phyloP scores from a whole-genome alignment of 2,888 invertebrate genomes.

The Lasioglossum morio region DNA sequence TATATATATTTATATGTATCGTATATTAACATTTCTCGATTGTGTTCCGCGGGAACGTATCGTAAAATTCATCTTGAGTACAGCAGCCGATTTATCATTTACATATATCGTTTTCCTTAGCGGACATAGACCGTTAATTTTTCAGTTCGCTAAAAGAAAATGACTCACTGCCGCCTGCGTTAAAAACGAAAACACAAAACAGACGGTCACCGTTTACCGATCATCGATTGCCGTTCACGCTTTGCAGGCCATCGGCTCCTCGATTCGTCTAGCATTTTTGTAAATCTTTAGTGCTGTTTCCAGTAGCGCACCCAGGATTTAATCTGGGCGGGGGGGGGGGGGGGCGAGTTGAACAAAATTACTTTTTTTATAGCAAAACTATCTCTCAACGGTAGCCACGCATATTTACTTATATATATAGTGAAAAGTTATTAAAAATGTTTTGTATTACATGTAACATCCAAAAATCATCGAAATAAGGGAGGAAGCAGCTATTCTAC shows the following conservation, averaged over 20 bases:
- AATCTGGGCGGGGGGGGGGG: no score
- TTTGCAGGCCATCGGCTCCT: neutral
- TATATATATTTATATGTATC: neutral
- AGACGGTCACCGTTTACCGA: neutral
- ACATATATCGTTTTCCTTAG: constrained; percentile 69
- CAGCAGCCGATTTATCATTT: constrained; percentile 77
- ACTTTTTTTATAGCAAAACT: no score
- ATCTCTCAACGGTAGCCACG: no score
- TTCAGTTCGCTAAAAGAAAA: constrained; percentile 63
- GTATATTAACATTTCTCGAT: constrained; percentile 82
- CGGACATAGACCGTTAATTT: constrained; percentile 82
- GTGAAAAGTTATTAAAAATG: no score
- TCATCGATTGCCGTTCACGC: neutral
- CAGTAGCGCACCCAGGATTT: no score
- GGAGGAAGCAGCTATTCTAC: no score
- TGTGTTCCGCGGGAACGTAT: constrained; percentile 78
- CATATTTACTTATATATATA: no score
- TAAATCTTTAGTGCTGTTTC: neutral
- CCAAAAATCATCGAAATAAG: no score
- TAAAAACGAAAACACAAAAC: constrained; percentile 25
- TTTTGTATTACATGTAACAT: no score
- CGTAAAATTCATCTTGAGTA: constrained; percentile 79
- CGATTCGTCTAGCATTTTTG: neutral
- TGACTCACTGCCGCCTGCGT: constrained; percentile 15
- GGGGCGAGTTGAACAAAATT: no score